These are phyloP conservation scores for Callyntrura guangdongensis DNA, from an alignment of 2,888 invertebrate species.

Conservation along the genomic window DNA sequence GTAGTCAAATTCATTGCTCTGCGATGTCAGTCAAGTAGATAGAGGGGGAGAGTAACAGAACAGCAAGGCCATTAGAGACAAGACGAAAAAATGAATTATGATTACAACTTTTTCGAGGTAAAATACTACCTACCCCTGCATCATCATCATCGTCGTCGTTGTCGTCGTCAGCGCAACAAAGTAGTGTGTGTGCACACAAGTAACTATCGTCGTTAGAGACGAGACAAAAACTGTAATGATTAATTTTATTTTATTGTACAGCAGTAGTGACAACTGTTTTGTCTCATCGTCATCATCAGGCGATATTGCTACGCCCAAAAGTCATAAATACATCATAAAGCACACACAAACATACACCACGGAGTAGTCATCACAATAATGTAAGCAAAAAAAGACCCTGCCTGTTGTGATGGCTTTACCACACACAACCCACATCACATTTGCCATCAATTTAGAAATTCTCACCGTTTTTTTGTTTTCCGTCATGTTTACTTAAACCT, in stretches of 20 bases:
- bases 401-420: neutral
- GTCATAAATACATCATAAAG: too few relatives aligned
- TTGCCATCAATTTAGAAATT: slow-evolving; percentile 25
- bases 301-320: too few relatives aligned
- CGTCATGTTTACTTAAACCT: neutral
- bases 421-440: neutral
- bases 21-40: neutral
- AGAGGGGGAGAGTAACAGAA: neutral
- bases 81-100: neutral
- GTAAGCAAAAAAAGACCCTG: neutral
- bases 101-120: neutral
- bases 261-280: slow-evolving; percentile 1
- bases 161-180: neutral
- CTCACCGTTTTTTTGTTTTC: slow-evolving; percentile 27
- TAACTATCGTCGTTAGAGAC: neutral
- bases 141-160: too few relatives aligned
- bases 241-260: neutral
- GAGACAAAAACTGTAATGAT: neutral
- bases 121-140: neutral
- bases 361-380: neutral
- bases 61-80: slow-evolving; percentile 10
- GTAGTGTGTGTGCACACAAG: neutral
- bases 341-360: too few relatives aligned
- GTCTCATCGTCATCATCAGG: neutral
- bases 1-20: neutral